Conservation (phyloP, 2,888 invertebrate species). For the Lomographa bimaculata region DNA sequence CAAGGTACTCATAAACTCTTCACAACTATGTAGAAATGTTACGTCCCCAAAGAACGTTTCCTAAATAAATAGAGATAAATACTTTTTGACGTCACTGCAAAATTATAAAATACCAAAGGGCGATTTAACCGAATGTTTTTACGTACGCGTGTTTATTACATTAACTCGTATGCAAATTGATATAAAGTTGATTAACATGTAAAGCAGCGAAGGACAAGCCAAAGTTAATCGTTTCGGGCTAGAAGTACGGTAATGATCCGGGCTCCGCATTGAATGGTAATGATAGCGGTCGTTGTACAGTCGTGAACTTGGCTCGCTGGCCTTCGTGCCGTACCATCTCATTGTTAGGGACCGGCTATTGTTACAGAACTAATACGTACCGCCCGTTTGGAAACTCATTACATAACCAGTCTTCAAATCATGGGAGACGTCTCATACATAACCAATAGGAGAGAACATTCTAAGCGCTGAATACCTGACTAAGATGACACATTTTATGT, state of each 20-base stretch:
- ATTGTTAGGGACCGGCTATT: conserved; percentile 52
- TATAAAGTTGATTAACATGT: conserved; percentile 30
- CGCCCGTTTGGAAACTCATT: conserved; percentile 29
- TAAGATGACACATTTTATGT: conserved; percentile 15
- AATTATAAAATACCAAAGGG: no score
- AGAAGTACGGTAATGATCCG: conserved; percentile 48
- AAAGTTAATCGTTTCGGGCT: conserved; percentile 39
- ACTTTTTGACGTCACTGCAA: no score
- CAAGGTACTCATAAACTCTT: no score
- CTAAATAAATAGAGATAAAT: no score
- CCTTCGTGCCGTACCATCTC: conserved; percentile 63
- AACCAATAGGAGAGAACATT: conserved; percentile 19
- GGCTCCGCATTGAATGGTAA: conserved; percentile 67
- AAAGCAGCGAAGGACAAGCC: conserved; percentile 24
- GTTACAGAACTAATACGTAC: conserved; percentile 39
- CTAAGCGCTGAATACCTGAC: conserved; percentile 4
- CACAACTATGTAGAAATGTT: no score
- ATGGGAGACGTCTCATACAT: conserved; percentile 24
- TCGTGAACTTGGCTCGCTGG: conserved; percentile 72
- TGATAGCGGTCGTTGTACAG: conserved; percentile 74
- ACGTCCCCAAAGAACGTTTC: no score
- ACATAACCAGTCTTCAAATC: conserved; percentile 25
- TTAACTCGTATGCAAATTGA: conserved; percentile 23
- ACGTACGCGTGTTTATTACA: no score
- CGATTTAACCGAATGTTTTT: no score